These are phyloP conservation scores for Melinaea marsaeus DNA, from an alignment of 2,888 invertebrate species.

Conservation along the genomic window DNA sequence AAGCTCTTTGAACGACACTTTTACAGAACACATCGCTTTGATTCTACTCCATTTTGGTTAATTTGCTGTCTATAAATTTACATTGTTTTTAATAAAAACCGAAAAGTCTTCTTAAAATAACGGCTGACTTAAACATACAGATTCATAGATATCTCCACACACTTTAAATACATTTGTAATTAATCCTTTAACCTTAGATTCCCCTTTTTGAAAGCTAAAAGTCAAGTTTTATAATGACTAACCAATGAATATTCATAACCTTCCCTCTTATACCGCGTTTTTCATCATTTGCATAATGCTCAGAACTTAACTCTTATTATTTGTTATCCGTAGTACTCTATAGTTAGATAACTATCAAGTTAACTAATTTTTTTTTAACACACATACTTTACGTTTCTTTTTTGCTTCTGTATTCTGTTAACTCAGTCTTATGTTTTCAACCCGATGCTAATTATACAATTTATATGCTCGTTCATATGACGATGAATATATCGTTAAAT, in stretches of 20 bases:
- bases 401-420: too few species aligned
- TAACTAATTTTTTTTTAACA: too few species aligned
- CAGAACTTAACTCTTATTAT: neutral
- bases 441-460: too few species aligned
- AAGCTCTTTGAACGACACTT: neutral
- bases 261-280: neutral
- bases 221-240: conserved; percentile 2
- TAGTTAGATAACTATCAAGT: too few species aligned
- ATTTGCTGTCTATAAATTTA: neutral
- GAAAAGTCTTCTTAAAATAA: neutral
- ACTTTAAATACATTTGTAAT: neutral
- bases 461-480: too few species aligned
- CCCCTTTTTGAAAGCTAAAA: neutral
- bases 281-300: conserved; percentile 1
- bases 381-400: too few species aligned
- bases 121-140: too few species aligned
- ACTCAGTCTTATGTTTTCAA: too few species aligned
- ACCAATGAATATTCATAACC: conserved; percentile 3
- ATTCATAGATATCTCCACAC: too few species aligned
- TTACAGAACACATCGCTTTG: neutral
- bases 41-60: neutral
- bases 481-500: too few species aligned
- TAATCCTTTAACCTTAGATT: neutral
- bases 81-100: too few species aligned
- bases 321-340: neutral